Percentiles rank a stretch among this genome's conserved stretches.
Evolutionary conservation across 2,797 vertebrate species (phyloP).

Genomic region (Natrix natrix): DNA sequence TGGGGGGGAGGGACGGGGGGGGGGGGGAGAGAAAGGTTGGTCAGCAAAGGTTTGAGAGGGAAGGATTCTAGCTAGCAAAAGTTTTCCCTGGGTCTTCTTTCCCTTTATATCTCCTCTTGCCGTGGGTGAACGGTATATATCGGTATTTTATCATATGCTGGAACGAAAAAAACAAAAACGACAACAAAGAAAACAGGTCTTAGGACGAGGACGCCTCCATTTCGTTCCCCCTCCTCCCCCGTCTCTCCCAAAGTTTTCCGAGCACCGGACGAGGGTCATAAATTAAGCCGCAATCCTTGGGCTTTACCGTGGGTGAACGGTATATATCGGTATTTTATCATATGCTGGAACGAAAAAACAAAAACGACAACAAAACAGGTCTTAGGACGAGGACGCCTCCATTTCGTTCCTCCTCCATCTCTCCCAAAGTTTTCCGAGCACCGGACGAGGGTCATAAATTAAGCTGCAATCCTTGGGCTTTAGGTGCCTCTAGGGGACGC

Average conservation of each 20-base stretch:
- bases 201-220: too few relatives aligned
- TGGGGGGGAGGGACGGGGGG: conserved; percentile 15
- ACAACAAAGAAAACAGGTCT: too few relatives aligned
- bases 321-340: too few relatives aligned
- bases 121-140: conserved; percentile 98
- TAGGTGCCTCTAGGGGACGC: neutral
- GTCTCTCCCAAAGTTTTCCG: too few relatives aligned
- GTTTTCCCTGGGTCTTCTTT: conserved; percentile 94
- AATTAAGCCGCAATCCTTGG: neutral
- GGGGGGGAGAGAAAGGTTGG: conserved; percentile 44
- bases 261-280: neutral
- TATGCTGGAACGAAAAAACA: too few relatives aligned
- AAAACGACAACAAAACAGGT: too few relatives aligned
- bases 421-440: neutral
- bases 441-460: neutral
- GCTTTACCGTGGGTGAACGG: neutral
- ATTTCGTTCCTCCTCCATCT: too few relatives aligned
- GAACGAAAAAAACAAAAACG: conserved; percentile 4
- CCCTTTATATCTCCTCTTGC: conserved; percentile 99
- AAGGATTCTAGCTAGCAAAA: conserved; percentile 90
- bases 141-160: conserved; percentile 99
- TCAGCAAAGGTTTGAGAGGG: conserved; percentile 44
- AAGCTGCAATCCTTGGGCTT: neutral
- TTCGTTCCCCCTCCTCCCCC: too few relatives aligned
- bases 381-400: too few relatives aligned